phyloP scores from a whole-genome alignment of 2,888 invertebrate genomes.

The Scaeva pyrastri region DNA sequence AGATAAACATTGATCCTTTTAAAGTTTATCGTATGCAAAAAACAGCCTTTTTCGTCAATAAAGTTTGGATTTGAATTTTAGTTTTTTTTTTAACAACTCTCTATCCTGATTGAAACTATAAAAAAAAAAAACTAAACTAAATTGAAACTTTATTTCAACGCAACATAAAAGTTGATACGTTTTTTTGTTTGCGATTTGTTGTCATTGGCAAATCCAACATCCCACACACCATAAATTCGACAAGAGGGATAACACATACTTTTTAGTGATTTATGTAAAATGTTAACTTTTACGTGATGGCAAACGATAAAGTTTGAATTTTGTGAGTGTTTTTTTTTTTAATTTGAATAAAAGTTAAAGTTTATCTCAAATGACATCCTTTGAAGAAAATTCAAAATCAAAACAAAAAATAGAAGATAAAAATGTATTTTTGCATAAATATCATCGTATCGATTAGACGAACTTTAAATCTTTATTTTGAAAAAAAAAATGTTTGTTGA shows the following conservation, averaged over 20 bases:
- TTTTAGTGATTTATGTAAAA: constrained; percentile 24
- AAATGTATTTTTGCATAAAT: not conserved
- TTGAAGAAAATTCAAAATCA: too few species aligned
- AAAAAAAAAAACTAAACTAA: too few species aligned
- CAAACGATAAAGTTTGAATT: constrained; percentile 8
- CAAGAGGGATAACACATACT: constrained; percentile 15
- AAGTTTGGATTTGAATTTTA: not conserved
- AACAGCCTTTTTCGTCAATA: not conserved
- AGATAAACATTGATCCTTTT: not conserved
- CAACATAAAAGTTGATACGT: not conserved
- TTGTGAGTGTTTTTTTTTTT: not conserved
- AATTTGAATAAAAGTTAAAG: not conserved
- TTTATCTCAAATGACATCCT: constrained; percentile 10
- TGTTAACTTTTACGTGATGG: not conserved
- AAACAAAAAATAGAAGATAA: not conserved
- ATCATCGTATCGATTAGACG: not conserved
- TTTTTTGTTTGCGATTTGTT: constrained; percentile 12
- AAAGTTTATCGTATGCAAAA: not conserved
- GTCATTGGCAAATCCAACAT: not conserved
- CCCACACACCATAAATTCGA: not conserved
- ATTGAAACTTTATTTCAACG: constrained; percentile 14
- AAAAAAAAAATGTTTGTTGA: too few species aligned
- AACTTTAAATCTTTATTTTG: not conserved
- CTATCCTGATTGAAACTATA: not conserved
- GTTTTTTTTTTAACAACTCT: not conserved